Conservation (phyloP, 2,797 vertebrate species). For the Poeciliopsis turneri region DNA sequence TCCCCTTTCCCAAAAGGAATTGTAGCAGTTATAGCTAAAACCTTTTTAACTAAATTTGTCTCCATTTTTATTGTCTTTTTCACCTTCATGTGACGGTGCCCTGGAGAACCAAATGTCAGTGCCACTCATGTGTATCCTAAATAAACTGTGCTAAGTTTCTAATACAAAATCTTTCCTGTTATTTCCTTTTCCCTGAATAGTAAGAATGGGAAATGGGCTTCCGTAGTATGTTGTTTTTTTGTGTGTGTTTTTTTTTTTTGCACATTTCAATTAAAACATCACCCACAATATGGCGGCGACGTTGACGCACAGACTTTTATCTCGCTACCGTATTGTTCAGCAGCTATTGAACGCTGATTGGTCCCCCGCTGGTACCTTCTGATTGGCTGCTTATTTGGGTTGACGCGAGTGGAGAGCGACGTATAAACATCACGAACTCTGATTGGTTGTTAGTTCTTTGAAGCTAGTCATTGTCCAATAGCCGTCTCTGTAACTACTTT, state of each 20-base stretch:
- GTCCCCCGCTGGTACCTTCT: background rate
- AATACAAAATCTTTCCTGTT: too few relatives aligned
- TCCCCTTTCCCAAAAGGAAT: too few relatives aligned
- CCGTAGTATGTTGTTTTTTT: too few relatives aligned
- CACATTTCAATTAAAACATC: background rate
- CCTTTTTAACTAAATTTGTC: too few relatives aligned
- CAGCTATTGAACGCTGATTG: background rate
- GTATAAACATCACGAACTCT: conserved; percentile 41
- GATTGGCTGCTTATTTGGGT: conserved; percentile 45
- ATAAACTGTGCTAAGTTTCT: too few relatives aligned
- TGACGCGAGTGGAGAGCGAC: conserved; percentile 52
- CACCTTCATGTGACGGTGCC: too few relatives aligned
- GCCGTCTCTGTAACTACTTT: conserved; percentile 49
- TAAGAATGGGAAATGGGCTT: too few relatives aligned
- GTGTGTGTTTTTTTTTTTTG: background rate
- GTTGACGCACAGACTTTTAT: background rate
- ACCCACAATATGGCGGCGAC: background rate
- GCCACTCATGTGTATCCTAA: too few relatives aligned
- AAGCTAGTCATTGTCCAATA: conserved; percentile 53
- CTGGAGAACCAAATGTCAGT: too few relatives aligned
- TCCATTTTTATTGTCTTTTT: too few relatives aligned
- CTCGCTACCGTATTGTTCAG: background rate
- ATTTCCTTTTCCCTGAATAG: too few relatives aligned
- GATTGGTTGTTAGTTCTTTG: conserved; percentile 61
- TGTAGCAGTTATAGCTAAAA: too few relatives aligned